Conservation (phyloP, 2,797 vertebrate species). For the Falco novaeseelandiae region DNA sequence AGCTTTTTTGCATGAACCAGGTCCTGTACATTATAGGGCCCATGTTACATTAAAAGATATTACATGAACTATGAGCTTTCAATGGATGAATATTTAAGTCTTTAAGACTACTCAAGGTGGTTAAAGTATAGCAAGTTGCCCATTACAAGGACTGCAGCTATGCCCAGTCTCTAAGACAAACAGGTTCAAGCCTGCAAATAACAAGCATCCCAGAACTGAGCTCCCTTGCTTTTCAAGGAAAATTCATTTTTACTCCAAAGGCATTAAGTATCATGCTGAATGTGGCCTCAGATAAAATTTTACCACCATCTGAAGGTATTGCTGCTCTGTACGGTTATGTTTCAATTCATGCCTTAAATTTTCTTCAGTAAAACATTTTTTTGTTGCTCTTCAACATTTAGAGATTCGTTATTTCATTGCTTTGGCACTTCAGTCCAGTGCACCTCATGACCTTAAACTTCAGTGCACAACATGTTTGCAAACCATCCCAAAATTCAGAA, state of each 20-base stretch:
- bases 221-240: not conserved
- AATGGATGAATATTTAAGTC: not conserved
- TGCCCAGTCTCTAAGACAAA: not conserved
- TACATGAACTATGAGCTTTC: not conserved
- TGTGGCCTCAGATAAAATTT: not conserved
- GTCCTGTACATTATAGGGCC: not conserved
- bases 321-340: not conserved
- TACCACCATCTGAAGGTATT: not conserved
- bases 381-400: not conserved
- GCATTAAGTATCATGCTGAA: not conserved
- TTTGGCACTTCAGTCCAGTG: not conserved
- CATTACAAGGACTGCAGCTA: not conserved
- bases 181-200: not conserved
- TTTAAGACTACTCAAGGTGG: not conserved
- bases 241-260: not conserved
- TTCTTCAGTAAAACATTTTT: not conserved
- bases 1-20: accelerated
- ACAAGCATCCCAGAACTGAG: not conserved
- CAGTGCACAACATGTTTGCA: not conserved
- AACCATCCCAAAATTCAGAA: not conserved
- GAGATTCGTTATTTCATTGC: not conserved
- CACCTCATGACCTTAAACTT: not conserved
- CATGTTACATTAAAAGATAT: not conserved
- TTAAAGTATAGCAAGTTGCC: not conserved
- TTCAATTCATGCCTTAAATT: not conserved